Evolutionary conservation across 2,113 vertebrate genomes (phyloP).

Genomic region (Natator depressus): DNA sequence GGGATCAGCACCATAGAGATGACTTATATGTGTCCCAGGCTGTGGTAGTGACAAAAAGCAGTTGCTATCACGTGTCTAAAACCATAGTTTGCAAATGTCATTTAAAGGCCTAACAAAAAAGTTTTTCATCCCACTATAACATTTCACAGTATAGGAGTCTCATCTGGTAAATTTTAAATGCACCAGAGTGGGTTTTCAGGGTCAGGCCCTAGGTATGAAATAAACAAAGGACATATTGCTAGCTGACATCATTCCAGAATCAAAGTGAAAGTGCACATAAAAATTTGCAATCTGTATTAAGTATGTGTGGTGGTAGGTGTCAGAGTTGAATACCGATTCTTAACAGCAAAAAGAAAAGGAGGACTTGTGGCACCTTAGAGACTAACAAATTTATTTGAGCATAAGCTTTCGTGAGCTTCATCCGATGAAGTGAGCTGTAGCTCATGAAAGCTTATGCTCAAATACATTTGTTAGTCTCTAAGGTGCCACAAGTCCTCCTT

Average conservation of each 20-base stretch:
- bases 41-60: background rate
- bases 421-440: too few relatives aligned
- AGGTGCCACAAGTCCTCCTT: too few relatives aligned
- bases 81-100: background rate
- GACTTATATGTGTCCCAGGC: background rate
- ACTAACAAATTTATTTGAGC: too few relatives aligned
- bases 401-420: too few relatives aligned
- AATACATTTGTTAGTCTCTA: too few relatives aligned
- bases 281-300: background rate
- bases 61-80: background rate
- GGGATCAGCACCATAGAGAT: background rate
- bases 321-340: background rate
- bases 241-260: background rate
- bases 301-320: background rate
- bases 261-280: rapidly evolving
- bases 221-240: background rate
- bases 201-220: background rate
- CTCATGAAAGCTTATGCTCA: too few relatives aligned
- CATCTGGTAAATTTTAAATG: background rate
- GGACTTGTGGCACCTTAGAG: too few relatives aligned
- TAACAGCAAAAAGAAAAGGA: background rate
- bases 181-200: background rate
- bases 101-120: background rate
- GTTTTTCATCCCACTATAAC: background rate
- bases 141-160: background rate